phyloP scores from a whole-genome alignment of 2,888 invertebrate species.

The Meghimatium bilineatum region DNA sequence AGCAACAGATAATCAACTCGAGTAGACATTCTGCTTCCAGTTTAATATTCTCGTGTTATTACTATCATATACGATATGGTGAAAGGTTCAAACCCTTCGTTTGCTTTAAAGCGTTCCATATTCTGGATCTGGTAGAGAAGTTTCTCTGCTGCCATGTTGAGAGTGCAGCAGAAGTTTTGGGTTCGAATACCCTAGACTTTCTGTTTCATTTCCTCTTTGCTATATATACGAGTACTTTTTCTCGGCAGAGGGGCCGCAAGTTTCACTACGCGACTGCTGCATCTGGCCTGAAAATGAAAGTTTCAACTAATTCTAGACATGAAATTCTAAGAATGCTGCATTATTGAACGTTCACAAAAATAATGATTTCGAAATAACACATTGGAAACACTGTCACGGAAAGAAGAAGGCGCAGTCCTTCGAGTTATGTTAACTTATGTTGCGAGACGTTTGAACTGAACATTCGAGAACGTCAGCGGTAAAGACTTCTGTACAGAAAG shows the following conservation, averaged over 20 bases:
- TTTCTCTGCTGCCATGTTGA: not conserved
- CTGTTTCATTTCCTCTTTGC: not conserved
- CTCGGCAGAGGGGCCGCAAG: slow-evolving; percentile 1
- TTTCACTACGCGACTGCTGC: not conserved
- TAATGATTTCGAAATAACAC: too few species aligned
- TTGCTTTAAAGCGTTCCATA: not conserved
- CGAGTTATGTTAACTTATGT: too few species aligned
- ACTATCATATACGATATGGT: not conserved
- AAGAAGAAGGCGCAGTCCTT: too few species aligned
- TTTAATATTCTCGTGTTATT: not conserved
- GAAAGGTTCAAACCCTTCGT: not conserved
- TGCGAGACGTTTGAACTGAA: too few species aligned
- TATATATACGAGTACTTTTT: not conserved
- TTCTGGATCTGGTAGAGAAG: not conserved
- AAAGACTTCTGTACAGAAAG: too few species aligned
- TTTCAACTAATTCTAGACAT: not conserved
- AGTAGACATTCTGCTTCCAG: not conserved
- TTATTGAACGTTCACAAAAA: too few species aligned
- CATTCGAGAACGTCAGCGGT: too few species aligned
- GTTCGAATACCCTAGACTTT: not conserved
- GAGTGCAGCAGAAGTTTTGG: not conserved
- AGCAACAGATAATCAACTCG: not conserved
- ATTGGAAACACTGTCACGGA: too few species aligned
- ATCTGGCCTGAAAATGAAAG: slow-evolving; percentile 30
- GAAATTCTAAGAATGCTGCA: not conserved